These are phyloP conservation scores for Excalfactoria chinensis DNA, from an alignment of 2,113 vertebrate species.

Conservation along the genomic window DNA sequence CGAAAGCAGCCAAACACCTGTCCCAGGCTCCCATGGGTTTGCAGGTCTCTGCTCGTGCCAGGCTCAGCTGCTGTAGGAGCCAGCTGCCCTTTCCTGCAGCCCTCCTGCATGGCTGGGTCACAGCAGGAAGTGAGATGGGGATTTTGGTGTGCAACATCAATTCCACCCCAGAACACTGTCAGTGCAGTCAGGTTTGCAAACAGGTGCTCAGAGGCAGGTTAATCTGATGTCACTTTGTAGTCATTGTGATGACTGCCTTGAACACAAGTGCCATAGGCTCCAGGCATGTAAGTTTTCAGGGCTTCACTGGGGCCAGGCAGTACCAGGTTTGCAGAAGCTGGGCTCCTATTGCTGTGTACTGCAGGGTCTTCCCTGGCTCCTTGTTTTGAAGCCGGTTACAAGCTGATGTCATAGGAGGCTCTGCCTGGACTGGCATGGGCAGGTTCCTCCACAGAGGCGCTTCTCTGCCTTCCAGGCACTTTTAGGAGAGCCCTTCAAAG, in stretches of 20 bases:
- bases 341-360: accelerated
- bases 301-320: background rate
- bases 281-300: background rate
- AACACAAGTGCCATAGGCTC: background rate
- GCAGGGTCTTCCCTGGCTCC: background rate
- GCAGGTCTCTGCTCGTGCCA: background rate
- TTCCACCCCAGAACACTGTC: background rate
- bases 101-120: background rate
- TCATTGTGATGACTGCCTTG: background rate
- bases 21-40: background rate
- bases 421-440: slow-evolving; percentile 14
- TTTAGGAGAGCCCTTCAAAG: slow-evolving; percentile 21
- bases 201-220: slow-evolving; percentile 20
- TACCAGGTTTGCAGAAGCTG: background rate
- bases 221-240: background rate
- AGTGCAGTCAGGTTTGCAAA: background rate
- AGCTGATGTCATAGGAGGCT: slow-evolving; percentile 61
- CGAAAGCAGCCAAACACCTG: slow-evolving; percentile 28
- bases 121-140: background rate
- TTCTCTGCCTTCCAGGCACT: slow-evolving; percentile 20
- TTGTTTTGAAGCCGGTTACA: background rate
- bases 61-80: background rate
- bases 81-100: background rate
- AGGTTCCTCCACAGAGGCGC: slow-evolving; percentile 14
- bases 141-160: background rate